Conservation (phyloP, 2,888 invertebrate genomes). For the Myopa tessellatipennis region DNA sequence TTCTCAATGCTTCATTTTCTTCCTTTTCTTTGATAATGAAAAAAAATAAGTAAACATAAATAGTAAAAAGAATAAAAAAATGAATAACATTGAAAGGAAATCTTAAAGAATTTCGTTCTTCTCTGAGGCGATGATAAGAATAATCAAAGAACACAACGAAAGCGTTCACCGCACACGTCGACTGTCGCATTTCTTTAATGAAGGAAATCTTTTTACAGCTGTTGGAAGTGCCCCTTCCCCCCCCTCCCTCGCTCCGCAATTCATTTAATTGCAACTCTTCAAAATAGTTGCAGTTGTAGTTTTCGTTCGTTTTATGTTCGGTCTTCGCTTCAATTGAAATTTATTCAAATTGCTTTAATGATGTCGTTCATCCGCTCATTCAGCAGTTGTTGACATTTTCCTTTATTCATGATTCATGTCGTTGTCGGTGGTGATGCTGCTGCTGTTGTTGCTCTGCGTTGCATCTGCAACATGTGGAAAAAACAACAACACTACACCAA, state of each 20-base stretch:
- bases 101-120: background rate
- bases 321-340: constrained; percentile 31
- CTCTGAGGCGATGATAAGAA: background rate
- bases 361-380: constrained; percentile 50
- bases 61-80: no score
- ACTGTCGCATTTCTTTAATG: background rate
- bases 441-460: constrained; percentile 7
- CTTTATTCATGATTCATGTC: constrained; percentile 5
- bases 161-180: background rate
- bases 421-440: background rate
- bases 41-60: no score
- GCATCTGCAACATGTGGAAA: constrained; percentile 22
- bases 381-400: constrained; percentile 45
- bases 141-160: background rate
- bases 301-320: constrained; percentile 3
- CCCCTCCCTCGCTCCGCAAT: background rate
- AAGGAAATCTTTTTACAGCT: no score
- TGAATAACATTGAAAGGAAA: background rate
- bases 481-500: background rate
- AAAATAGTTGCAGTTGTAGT: constrained; percentile 15
- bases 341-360: constrained; percentile 55
- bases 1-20: no score
- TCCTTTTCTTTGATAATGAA: no score
- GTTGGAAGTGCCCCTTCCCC: background rate
- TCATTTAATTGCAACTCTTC: constrained; percentile 1